A percentile compares a stretch with the other conserved stretches of the same genome.
Conservation (phyloP, 2,888 invertebrate genomes). For the Megastigmus dorsalis region DNA sequence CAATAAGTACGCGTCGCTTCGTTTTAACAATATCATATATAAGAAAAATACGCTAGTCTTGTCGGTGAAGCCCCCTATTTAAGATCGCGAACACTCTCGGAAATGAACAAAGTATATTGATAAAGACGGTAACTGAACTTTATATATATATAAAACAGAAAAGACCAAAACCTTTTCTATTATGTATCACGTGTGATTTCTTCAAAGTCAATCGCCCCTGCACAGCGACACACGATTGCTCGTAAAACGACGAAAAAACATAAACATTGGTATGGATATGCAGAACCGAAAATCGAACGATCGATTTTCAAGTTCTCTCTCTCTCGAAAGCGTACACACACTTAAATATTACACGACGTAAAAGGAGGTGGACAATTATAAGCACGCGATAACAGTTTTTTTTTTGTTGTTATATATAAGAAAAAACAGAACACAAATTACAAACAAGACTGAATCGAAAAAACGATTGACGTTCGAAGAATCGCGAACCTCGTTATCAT, state of each 20-base stretch:
- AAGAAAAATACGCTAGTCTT: conserved; percentile 53
- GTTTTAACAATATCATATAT: conserved; percentile 50
- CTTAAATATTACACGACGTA: not conserved
- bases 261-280: too few relatives aligned
- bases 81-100: conserved; percentile 35
- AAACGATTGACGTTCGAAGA: conserved; percentile 24
- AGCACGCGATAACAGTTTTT: conserved; percentile 3
- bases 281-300: too few relatives aligned
- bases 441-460: not conserved
- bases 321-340: not conserved
- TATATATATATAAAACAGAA: conserved; percentile 19
- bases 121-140: too few relatives aligned
- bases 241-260: not conserved
- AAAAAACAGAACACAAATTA: not conserved
- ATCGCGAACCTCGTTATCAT: conserved; percentile 18
- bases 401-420: too few relatives aligned
- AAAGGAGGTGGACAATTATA: not conserved
- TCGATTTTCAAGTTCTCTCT: too few relatives aligned
- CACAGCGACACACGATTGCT: not conserved
- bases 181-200: not conserved
- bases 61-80: conserved; percentile 33
- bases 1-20: conserved; percentile 48
- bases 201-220: conserved; percentile 3
- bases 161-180: conserved; percentile 8
- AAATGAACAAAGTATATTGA: not conserved